These are phyloP conservation scores for Microcebus griseorufus DNA, from an alignment of 2,113 vertebrate genomes.

Conservation along the genomic window DNA sequence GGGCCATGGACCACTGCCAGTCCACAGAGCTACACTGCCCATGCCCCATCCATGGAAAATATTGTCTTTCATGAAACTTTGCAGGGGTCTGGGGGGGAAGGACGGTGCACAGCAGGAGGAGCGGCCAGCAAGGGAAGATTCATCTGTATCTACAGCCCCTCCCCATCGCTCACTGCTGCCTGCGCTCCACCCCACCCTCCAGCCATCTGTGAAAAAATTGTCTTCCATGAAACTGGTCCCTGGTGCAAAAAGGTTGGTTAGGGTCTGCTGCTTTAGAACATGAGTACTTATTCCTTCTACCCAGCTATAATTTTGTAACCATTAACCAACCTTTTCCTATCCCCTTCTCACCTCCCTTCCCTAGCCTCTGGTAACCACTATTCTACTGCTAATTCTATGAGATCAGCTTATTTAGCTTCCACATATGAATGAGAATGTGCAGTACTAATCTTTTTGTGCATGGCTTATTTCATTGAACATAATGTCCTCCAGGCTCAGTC, in stretches of 20 bases:
- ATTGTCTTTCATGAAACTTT: too few relatives aligned
- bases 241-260: too few relatives aligned
- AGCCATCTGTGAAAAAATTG: neutral
- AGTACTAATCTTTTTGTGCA: neutral
- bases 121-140: too few relatives aligned
- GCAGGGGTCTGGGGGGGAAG: too few relatives aligned
- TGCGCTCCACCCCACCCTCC: too few relatives aligned
- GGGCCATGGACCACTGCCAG: neutral
- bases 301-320: neutral
- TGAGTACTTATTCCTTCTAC: neutral
- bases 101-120: too few relatives aligned
- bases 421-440: neutral
- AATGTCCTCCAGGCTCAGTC: neutral
- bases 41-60: too few relatives aligned
- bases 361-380: neutral
- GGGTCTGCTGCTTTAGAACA: too few relatives aligned
- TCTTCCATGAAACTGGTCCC: neutral
- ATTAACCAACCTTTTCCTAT: neutral
- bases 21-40: fast-evolving
- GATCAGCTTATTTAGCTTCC: neutral
- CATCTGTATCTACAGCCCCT: too few relatives aligned
- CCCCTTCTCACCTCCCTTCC: neutral
- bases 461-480: neutral
- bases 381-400: neutral
- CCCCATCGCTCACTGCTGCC: too few relatives aligned